phyloP scores from a whole-genome alignment of 2,888 invertebrate genomes.

The Athalia cordata region DNA sequence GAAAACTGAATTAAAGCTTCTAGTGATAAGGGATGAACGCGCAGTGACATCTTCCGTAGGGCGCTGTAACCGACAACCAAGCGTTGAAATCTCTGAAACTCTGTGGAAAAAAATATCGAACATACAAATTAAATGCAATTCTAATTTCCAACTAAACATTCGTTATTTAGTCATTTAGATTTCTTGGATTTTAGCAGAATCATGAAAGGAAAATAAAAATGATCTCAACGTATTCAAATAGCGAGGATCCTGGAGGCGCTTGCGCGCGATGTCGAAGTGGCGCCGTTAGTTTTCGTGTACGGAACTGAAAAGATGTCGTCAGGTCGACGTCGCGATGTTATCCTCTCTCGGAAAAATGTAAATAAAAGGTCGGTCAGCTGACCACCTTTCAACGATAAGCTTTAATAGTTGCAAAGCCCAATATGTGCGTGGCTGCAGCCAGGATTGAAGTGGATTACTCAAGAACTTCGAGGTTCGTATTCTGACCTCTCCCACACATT shows the following conservation, averaged over 20 bases:
- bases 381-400: constrained; percentile 58
- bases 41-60: constrained; percentile 23
- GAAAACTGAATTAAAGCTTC: constrained; percentile 2
- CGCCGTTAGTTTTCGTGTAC: not conserved
- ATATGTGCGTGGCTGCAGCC: constrained; percentile 61
- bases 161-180: no score
- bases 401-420: constrained; percentile 51
- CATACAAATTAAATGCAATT: no score
- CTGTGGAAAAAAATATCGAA: no score
- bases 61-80: not conserved
- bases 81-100: not conserved
- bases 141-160: no score
- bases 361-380: constrained; percentile 67
- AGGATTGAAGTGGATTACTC: constrained; percentile 51
- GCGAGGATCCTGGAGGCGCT: not conserved
- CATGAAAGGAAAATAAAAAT: not conserved
- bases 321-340: constrained; percentile 56
- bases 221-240: not conserved
- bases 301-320: constrained; percentile 64
- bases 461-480: constrained; percentile 65
- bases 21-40: not conserved
- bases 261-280: not conserved
- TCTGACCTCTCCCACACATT: not conserved
- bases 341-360: constrained; percentile 60
- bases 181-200: not conserved